Conservation (phyloP, 2,113 vertebrate genomes). For the Cyphomyrus plagiostoma region DNA sequence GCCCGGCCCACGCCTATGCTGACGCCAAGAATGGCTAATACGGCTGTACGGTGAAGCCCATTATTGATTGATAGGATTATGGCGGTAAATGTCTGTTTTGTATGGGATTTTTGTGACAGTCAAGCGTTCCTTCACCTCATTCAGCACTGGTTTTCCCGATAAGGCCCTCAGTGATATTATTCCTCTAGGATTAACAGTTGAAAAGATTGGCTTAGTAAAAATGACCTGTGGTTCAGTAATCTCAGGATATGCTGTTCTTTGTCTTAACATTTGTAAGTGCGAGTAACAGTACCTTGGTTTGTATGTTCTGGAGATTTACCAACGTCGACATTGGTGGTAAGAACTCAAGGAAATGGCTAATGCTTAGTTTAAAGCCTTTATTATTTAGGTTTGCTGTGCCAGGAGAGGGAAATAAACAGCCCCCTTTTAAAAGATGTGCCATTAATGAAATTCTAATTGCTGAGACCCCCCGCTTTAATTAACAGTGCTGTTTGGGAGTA, state of each 20-base stretch:
- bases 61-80: slow-evolving; percentile 8
- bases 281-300: background rate
- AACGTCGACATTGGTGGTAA: background rate
- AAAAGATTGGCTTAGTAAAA: background rate
- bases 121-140: background rate
- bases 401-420: background rate
- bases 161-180: background rate
- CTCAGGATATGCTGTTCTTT: background rate
- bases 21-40: background rate
- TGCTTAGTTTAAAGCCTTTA: background rate
- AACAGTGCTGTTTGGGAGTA: slow-evolving; percentile 22
- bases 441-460: slow-evolving; percentile 3
- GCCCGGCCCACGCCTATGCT: background rate
- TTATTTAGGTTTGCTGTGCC: background rate
- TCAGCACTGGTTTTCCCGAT: background rate
- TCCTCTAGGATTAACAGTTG: background rate
- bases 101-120: background rate
- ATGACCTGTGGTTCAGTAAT: background rate
- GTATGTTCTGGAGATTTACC: background rate
- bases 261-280: background rate
- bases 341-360: background rate
- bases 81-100: background rate
- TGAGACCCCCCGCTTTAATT: slow-evolving; percentile 13
- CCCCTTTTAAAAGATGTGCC: background rate
- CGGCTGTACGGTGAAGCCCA: background rate